These are phyloP conservation scores for Alcis repandata DNA, from an alignment of 2,888 invertebrate species.

Conservation along the genomic window DNA sequence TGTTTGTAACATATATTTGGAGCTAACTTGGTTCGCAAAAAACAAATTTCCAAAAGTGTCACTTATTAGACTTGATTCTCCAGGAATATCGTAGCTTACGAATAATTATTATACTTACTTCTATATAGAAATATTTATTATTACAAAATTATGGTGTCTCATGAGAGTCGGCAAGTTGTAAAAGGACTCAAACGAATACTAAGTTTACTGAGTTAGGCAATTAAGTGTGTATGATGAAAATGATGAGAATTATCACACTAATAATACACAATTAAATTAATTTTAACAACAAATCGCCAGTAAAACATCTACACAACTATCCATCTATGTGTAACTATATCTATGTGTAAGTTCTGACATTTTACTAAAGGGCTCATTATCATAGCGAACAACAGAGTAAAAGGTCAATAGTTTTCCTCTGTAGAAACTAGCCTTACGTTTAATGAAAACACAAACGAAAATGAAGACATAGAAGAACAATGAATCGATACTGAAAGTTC, in stretches of 20 bases:
- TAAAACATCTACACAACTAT: constrained; percentile 28
- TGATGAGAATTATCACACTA: background rate
- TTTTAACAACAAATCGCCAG: constrained; percentile 32
- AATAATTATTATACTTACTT: no score
- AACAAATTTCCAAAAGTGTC: no score
- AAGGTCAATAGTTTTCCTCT: constrained; percentile 24
- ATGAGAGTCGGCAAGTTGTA: background rate
- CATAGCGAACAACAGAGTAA: constrained; percentile 40
- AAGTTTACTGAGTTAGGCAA: background rate
- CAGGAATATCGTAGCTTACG: no score
- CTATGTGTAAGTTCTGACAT: constrained; percentile 39
- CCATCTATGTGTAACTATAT: constrained; percentile 38
- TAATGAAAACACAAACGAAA: constrained; percentile 2
- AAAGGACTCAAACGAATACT: background rate
- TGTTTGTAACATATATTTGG: no score
- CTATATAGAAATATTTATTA: background rate
- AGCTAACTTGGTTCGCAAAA: no score
- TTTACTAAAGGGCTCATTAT: constrained; percentile 46
- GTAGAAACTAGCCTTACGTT: background rate
- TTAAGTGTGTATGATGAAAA: no score
- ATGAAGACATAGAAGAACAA: background rate
- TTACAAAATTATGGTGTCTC: background rate
- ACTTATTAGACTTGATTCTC: no score
- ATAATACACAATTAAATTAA: no score
- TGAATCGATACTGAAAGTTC: constrained; percentile 21